phyloP scores from a whole-genome alignment of 2,113 vertebrate species.

The Ciconia boyciana region DNA sequence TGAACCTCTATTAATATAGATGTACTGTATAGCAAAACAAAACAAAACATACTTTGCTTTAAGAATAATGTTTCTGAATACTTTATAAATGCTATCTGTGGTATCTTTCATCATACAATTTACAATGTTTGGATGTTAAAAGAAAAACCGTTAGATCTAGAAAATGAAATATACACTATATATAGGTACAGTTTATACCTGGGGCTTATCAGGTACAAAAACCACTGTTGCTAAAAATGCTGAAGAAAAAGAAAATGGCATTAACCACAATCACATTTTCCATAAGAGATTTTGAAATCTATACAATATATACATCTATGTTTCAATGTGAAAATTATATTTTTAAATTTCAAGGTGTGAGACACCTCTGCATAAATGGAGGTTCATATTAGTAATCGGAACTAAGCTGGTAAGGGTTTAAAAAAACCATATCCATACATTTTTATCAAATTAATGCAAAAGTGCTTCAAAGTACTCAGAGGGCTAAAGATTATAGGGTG shows the following conservation, averaged over 20 bases:
- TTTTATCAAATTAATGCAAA: conserved; percentile 85
- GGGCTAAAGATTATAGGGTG: conserved; percentile 94
- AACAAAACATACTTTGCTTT: conserved; percentile 81
- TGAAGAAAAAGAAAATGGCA: conserved; percentile 68
- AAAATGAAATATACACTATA: conserved; percentile 80
- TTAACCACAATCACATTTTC: conserved; percentile 78
- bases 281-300: conserved; percentile 81
- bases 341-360: conserved; percentile 79
- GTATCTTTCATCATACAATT: conserved; percentile 83
- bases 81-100: conserved; percentile 84
- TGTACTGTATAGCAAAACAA: conserved; percentile 82
- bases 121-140: conserved; percentile 79
- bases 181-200: conserved; percentile 76
- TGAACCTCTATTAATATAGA: conserved; percentile 83
- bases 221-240: conserved; percentile 73
- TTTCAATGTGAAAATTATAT: conserved; percentile 85
- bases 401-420: conserved; percentile 74
- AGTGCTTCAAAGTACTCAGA: conserved; percentile 97
- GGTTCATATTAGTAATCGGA: conserved; percentile 69
- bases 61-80: conserved; percentile 84
- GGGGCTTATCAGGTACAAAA: conserved; percentile 70
- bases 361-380: conserved; percentile 77
- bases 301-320: conserved; percentile 85
- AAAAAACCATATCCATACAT: conserved; percentile 65
- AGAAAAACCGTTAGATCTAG: conserved; percentile 65